Evolutionary conservation across 1,140 invertebrate genomes (phyloP).

Genomic region (Saccostrea cuccullata): DNA sequence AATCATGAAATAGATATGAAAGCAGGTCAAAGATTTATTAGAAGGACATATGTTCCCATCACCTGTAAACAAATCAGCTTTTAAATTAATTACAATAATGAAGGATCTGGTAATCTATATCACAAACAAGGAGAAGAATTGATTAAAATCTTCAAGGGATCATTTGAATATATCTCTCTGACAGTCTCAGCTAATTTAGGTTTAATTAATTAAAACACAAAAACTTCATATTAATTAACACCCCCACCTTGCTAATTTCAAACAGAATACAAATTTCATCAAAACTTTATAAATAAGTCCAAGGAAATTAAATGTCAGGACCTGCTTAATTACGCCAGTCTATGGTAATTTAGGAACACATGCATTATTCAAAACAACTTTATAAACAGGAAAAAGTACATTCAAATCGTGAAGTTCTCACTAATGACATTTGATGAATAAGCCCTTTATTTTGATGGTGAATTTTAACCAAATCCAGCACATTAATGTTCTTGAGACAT

Average conservation of each 20-base stretch:
- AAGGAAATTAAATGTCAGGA: background rate
- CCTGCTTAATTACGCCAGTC: background rate
- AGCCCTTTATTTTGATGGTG: background rate
- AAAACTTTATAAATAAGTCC: background rate
- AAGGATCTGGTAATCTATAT: background rate
- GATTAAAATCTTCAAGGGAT: background rate
- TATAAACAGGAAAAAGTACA: background rate
- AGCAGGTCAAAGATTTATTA: background rate
- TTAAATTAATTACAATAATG: background rate
- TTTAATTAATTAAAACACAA: background rate
- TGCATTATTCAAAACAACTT: slow-evolving; percentile 8
- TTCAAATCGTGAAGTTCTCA: background rate
- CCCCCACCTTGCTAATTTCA: background rate
- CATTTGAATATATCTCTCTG: too few relatives aligned
- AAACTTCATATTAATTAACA: background rate
- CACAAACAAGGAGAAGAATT: background rate
- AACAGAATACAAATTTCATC: background rate
- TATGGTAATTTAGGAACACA: background rate
- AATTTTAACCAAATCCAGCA: slow-evolving; percentile 15
- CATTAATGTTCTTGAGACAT: slow-evolving; percentile 14
- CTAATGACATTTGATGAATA: slow-evolving; percentile 6
- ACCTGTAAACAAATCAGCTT: background rate
- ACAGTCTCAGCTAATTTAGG: too few relatives aligned
- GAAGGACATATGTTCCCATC: background rate
- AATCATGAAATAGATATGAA: background rate